phyloP scores from a whole-genome alignment of 2,113 vertebrate genomes.

The Noctilio leporinus region DNA sequence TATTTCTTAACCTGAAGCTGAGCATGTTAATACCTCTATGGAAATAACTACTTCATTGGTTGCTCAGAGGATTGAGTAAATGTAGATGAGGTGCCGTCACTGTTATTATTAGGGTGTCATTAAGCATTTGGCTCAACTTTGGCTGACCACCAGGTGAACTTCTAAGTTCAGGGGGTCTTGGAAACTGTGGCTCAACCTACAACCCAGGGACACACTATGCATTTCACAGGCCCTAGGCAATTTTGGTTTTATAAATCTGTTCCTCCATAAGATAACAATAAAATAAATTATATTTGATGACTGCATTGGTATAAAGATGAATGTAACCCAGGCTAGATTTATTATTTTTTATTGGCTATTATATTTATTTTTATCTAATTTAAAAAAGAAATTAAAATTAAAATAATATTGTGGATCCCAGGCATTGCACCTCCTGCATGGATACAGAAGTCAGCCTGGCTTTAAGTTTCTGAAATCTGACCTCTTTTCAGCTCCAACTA shows the following conservation, averaged over 20 bases:
- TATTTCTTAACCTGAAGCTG: background rate
- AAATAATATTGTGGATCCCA: background rate
- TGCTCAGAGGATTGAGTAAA: background rate
- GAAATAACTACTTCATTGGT: background rate
- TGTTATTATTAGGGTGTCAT: background rate
- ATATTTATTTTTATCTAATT: background rate
- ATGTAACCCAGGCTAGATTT: background rate
- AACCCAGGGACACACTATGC: too few species aligned
- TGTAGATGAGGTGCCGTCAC: background rate
- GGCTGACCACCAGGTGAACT: background rate
- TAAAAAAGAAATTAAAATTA: background rate
- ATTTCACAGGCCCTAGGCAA: background rate
- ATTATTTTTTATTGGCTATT: background rate
- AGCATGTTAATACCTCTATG: background rate
- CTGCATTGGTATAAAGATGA: background rate
- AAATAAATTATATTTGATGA: background rate
- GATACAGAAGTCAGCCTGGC: background rate
- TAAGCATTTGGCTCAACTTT: background rate
- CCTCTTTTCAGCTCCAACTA: background rate
- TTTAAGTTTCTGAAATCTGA: background rate
- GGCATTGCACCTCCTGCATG: background rate
- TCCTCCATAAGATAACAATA: background rate
- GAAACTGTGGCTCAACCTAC: background rate
- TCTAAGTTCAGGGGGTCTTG: background rate
- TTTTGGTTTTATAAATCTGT: background rate